Evolutionary conservation across 2,113 vertebrate genomes (phyloP), one percentile per base, ranked within the genome.

Genomic region (Colistium nudipinnis): DNA sequence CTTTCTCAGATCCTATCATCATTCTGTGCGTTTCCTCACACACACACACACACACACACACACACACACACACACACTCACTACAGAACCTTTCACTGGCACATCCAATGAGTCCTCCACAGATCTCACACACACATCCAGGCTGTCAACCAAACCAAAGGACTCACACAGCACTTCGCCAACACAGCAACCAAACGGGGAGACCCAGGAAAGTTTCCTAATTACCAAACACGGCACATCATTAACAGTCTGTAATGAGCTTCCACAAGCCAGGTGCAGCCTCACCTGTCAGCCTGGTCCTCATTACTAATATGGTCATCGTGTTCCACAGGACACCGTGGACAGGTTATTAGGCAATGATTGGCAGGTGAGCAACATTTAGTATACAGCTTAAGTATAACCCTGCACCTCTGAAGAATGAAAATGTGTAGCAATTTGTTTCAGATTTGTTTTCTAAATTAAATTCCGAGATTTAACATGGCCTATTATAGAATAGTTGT

Each of bases 241-340:
- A 78, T 87, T 84, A 88, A 75, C 71, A 65, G 38, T 52, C 25
- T 52, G 47, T 86, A 88, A 89, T 82, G 82, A 87, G 89, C 76
- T 52, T 81, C 65, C 80, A 70, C 70, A 54, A 67, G 62, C 70
- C 73, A 82, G 81, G 83, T 83, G 66, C 60, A 80, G 63, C 38
- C 68, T 87, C 65, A 80, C 86, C 87, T 84, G 88, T 89, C 89
- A 85, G 67, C 71, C 51, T 22, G 38, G 47, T 73, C 57, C 80
- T 88, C 85, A 82, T 89, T 87, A 88, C 63, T 82, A 72, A 76
- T 78, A 43, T 86, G 68, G 69, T 78, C 81, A 80, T 79, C 65
- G 63, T 79, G 73, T 86, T 78, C 64, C 65, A 28, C 43, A 16
- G 36, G 66, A 74, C 62, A 73, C 71, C 45, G 55, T 53, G 77